Evolutionary conservation across 2,113 vertebrate species (phyloP).

Genomic region (Oceanites oceanicus): DNA sequence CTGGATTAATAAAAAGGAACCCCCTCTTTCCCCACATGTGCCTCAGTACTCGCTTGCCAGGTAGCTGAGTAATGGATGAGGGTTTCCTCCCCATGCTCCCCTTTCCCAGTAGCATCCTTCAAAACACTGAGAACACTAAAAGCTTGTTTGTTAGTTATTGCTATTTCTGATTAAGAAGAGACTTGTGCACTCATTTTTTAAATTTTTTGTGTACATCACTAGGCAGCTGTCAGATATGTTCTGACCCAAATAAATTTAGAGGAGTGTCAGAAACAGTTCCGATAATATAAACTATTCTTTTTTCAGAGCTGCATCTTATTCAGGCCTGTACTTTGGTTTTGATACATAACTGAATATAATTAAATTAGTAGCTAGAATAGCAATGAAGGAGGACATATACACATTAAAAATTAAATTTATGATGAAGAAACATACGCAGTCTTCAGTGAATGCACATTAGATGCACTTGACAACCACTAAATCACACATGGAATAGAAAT

Average conservation of each 20-base stretch:
- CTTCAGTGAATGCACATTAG: not conserved
- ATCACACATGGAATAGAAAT: constrained; percentile 48
- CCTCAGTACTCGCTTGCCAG: not conserved
- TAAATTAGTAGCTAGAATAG: not conserved
- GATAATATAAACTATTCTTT: not conserved
- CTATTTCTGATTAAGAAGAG: not conserved
- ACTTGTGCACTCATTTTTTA: not conserved
- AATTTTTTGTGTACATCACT: not conserved
- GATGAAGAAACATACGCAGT: not conserved
- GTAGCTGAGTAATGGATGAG: not conserved
- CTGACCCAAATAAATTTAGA: not conserved
- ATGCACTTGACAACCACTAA: constrained; percentile 35
- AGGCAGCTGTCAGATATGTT: not conserved
- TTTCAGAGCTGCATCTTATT: not conserved
- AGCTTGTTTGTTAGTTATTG: not conserved
- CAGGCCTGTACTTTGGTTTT: not conserved
- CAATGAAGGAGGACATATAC: not conserved
- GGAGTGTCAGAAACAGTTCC: not conserved
- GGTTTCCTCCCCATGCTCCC: not conserved
- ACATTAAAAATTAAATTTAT: constrained; percentile 33
- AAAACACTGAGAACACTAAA: not conserved
- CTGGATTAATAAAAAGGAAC: not conserved
- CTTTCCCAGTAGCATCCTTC: not conserved
- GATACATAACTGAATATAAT: not conserved
- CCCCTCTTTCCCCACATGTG: fast-evolving